Evolutionary conservation across 2,797 vertebrate species (phyloP).

Genomic region (Spondyliosoma cantharus): DNA sequence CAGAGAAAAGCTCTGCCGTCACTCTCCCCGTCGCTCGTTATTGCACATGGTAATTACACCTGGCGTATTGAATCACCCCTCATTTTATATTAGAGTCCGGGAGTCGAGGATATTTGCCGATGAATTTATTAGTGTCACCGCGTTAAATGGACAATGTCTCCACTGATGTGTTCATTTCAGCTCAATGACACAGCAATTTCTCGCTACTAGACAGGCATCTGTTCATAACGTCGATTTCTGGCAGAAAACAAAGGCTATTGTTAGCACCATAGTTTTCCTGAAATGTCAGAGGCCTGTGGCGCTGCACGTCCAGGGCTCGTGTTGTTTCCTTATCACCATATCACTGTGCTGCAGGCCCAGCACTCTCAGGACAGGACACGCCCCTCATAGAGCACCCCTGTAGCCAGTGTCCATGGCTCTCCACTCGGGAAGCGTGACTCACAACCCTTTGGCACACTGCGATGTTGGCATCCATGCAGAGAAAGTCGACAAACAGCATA

Average conservation of each 20-base stretch:
- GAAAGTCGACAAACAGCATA: conserved; percentile 81
- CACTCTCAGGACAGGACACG: conserved; percentile 66
- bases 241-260: conserved; percentile 58
- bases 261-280: conserved; percentile 63
- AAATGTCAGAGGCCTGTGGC: conserved; percentile 71
- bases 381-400: conserved; percentile 62
- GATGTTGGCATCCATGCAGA: conserved; percentile 72
- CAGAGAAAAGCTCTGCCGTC: conserved; percentile 69
- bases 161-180: conserved; percentile 68
- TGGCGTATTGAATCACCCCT: conserved; percentile 72
- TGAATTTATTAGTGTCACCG: conserved; percentile 71
- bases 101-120: conserved; percentile 67
- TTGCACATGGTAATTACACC: conserved; percentile 75
- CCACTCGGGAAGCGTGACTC: conserved; percentile 80
- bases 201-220: conserved; percentile 49
- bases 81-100: conserved; percentile 62
- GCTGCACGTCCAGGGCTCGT: conserved; percentile 45
- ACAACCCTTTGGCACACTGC: conserved; percentile 72
- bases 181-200: conserved; percentile 65
- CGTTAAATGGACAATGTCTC: conserved; percentile 68
- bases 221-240: conserved; percentile 58
- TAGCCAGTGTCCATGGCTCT: conserved; percentile 66
- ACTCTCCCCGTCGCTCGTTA: conserved; percentile 64
- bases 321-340: conserved; percentile 68
- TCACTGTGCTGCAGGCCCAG: conserved; percentile 53